Percentiles rank a stretch among this genome's conserved stretches.
phyloP scores from a whole-genome alignment of 2,797 vertebrate species.

The Enteromius anoplus region DNA sequence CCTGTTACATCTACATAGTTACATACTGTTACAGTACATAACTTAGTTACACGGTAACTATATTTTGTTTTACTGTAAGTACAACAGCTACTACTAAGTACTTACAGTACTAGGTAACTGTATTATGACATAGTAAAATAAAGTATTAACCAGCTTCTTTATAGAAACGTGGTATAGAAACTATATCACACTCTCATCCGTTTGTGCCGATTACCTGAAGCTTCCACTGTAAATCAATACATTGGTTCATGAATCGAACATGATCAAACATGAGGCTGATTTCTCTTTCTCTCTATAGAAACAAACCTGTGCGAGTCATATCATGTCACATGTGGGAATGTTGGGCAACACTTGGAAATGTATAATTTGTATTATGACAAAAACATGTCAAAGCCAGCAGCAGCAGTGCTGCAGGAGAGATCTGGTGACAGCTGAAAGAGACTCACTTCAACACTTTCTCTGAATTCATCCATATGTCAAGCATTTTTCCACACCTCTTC shows the following conservation, averaged over 20 bases:
- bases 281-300: neutral
- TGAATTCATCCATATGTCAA: neutral
- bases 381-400: neutral
- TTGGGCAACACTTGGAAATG: neutral
- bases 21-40: too few relatives aligned
- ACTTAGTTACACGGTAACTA: too few relatives aligned
- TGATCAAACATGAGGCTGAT: neutral
- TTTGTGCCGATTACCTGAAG: neutral
- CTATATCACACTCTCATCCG: neutral
- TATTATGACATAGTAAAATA: too few relatives aligned
- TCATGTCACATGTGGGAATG: neutral
- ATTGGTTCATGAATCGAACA: too few relatives aligned
- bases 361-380: neutral
- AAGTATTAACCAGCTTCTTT: neutral
- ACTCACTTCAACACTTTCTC: constrained; percentile 4
- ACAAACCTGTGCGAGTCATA: too few relatives aligned
- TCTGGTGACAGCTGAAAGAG: constrained; percentile 26
- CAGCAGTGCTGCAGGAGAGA: neutral
- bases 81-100: too few relatives aligned
- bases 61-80: too few relatives aligned
- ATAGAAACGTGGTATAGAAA: neutral
- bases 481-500: constrained; percentile 10
- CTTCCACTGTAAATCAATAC: neutral
- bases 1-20: too few relatives aligned
- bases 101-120: too few relatives aligned